Evolutionary conservation across 2,888 invertebrate species (phyloP).

Genomic region (Candidula unifasciata): DNA sequence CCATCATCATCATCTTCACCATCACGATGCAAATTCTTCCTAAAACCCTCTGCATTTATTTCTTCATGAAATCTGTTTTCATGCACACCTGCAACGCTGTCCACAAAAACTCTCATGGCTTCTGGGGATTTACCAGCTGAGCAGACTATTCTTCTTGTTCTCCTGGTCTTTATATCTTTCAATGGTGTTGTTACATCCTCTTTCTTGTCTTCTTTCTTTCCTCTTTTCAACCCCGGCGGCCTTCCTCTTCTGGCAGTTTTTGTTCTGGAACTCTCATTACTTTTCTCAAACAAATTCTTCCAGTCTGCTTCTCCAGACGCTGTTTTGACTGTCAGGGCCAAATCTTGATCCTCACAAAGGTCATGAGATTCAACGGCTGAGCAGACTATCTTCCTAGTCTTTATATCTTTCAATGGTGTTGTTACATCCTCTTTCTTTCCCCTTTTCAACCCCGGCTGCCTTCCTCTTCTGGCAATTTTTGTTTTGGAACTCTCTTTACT

Average conservation of each 20-base stretch:
- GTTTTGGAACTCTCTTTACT: neutral
- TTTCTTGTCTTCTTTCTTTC: neutral
- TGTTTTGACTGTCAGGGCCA: neutral
- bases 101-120: neutral
- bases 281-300: neutral
- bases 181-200: neutral
- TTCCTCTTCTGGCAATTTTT: neutral
- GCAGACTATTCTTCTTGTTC: neutral
- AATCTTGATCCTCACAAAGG: too few species aligned
- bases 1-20: conserved; percentile 9
- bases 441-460: neutral
- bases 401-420: neutral
- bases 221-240: neutral
- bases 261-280: neutral
- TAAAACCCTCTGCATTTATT: neutral
- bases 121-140: neutral
- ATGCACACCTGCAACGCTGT: too few species aligned
- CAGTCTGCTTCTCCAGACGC: neutral
- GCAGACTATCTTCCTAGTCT: neutral
- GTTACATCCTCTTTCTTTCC: conserved; percentile 20
- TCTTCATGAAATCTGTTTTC: neutral
- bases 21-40: neutral
- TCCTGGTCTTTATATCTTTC: neutral
- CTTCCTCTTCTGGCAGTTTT: neutral
- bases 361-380: neutral